These are phyloP conservation scores for Rattus norvegicus DNA, from an alignment of 2,113 vertebrate species.

Conservation along the genomic window DNA sequence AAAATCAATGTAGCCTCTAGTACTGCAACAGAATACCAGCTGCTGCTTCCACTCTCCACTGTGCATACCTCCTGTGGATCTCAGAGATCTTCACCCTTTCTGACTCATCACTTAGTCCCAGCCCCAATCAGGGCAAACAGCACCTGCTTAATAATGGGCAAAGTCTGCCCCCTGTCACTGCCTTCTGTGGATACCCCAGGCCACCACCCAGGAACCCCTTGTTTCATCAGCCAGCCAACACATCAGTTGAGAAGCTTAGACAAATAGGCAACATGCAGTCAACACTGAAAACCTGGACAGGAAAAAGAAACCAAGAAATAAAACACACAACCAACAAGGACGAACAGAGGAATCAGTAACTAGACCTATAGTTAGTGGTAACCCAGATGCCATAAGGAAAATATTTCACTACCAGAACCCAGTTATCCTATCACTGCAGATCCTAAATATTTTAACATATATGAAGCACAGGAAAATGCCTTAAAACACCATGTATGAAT, in stretches of 20 bases:
- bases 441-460: too few species aligned
- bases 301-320: too few species aligned
- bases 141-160: background rate
- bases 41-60: background rate
- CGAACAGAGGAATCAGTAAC: too few species aligned
- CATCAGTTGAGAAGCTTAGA: background rate
- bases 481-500: too few species aligned
- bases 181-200: background rate
- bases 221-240: background rate
- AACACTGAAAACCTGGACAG: too few species aligned
- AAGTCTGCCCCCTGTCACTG: background rate
- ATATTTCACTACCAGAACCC: too few species aligned
- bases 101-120: background rate
- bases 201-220: background rate
- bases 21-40: background rate
- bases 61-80: background rate
- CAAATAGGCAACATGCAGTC: too few species aligned
- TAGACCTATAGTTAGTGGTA: too few species aligned
- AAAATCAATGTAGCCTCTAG: background rate
- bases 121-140: background rate
- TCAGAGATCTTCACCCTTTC: background rate
- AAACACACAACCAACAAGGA: too few species aligned
- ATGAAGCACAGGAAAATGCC: too few species aligned
- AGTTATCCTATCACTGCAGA: too few species aligned
- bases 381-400: too few species aligned